Evolutionary conservation across 1,140 invertebrate genomes (phyloP), one percentile per base, ranked within the genome.

Genomic region (Brachionus manjavacas): DNA sequence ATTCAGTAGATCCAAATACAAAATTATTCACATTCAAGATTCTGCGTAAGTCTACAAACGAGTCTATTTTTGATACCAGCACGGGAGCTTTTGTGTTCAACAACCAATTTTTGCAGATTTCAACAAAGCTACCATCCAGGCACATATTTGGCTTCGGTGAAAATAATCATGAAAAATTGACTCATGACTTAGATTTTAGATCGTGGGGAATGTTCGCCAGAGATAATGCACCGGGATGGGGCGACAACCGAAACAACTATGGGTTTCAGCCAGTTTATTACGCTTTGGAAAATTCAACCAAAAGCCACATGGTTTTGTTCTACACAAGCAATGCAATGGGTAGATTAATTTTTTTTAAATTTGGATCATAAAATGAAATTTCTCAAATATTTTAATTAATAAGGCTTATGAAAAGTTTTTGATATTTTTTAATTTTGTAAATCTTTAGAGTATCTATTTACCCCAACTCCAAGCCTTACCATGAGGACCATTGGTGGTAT

Each of bases 181-280:
- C 35, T 16, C 66, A 76, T 52, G 66, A 84, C 41, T 43, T 84
- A 4, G 46, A 74, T 6, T 74, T 16, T 39, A 74, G 46, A 52
- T 68, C 43, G 55, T 84, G 83, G 83, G 83, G 83, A 9, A 60
- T 84, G 28, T 84, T 84, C 49, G 68, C 68, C 11, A 35, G 66
- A 20, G 83, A 78, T 60, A 46, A 74, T 31, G 68, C 60, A 39
- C 81, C 81, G 16, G 81, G 81, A 2, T 74, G 68, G 68, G 68
- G 52, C 12, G 79, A 68, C 20, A 84, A 84, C 23, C 16, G 16
- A 9, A 84, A 84, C 49, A 55, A 55, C 11, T 84, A 84, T 23
- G 81, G 81, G 6, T 68, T 60, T 68, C 81, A 84, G 35, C 81
- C 94, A 2, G 95, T 95, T 89, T 94, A 94, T 87, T 87, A 95